Conservation (phyloP, 2,797 vertebrate species). For the Epinephelus coioides region DNA sequence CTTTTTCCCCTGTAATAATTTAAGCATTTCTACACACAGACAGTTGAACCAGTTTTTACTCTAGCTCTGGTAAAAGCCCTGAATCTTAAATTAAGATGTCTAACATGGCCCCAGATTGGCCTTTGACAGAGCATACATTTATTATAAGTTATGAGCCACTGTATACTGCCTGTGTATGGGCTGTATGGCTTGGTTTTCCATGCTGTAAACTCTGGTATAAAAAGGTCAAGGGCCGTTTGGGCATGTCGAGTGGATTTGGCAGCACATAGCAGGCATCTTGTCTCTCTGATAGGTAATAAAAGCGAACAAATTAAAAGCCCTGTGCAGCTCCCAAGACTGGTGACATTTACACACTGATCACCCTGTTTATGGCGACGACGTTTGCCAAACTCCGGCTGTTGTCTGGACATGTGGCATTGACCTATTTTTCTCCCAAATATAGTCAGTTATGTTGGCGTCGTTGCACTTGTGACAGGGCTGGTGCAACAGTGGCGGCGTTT, state of each 20-base stretch:
- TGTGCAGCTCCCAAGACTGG: conserved; percentile 65
- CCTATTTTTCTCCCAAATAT: conserved; percentile 76
- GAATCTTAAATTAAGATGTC: conserved; percentile 74
- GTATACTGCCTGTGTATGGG: conserved; percentile 44
- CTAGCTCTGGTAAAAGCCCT: conserved; percentile 51
- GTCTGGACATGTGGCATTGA: conserved; percentile 71
- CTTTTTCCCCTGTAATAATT: background rate
- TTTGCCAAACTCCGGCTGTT: conserved; percentile 70
- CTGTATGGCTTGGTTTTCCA: conserved; percentile 37
- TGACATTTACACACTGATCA: conserved; percentile 78
- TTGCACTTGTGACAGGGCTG: conserved; percentile 27
- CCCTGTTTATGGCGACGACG: conserved; percentile 65
- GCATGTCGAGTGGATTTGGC: conserved; percentile 75
- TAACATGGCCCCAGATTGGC: conserved; percentile 54
- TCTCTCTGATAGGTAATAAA: conserved; percentile 78
- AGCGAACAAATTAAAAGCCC: conserved; percentile 79
- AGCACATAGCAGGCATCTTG: conserved; percentile 73
- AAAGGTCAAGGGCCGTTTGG: conserved; percentile 81
- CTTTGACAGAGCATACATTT: conserved; percentile 69
- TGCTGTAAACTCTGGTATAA: conserved; percentile 73
- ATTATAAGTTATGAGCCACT: conserved; percentile 66
- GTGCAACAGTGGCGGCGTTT: conserved; percentile 13
- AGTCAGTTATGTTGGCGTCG: conserved; percentile 54
- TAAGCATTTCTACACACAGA: background rate
- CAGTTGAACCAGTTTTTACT: conserved; percentile 49